Percentiles rank a stretch among this genome's conserved stretches.
phyloP scores from a whole-genome alignment of 2,888 invertebrate species.

The Hemicrepidius hirtus region DNA sequence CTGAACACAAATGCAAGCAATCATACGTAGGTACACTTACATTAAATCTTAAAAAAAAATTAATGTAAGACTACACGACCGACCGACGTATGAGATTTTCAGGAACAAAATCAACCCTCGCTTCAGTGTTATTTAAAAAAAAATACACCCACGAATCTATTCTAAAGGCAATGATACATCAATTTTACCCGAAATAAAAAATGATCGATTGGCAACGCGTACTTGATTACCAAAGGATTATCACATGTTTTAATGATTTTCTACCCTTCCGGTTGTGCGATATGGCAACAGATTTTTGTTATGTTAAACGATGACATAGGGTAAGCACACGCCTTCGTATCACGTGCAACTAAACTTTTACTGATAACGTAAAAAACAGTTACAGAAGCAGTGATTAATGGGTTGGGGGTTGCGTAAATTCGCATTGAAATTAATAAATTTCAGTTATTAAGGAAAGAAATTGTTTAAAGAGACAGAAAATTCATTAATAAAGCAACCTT shows the following conservation, averaged over 20 bases:
- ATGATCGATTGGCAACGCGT: slow-evolving; percentile 71
- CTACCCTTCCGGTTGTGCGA: slow-evolving; percentile 57
- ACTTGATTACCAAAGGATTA: slow-evolving; percentile 71
- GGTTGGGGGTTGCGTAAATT: slow-evolving; percentile 14
- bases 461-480: no score
- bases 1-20: neutral
- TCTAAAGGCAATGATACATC: slow-evolving; percentile 66
- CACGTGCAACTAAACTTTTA: slow-evolving; percentile 62
- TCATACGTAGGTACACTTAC: neutral
- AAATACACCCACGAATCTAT: neutral
- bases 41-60: no score
- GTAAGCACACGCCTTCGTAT: slow-evolving; percentile 63
- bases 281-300: slow-evolving; percentile 64
- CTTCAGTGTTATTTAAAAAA: slow-evolving; percentile 2
- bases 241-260: slow-evolving; percentile 62
- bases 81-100: no score
- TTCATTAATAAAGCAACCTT: no score
- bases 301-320: slow-evolving; percentile 65
- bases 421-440: neutral
- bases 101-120: no score
- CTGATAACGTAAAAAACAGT: slow-evolving; percentile 57
- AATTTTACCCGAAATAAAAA: slow-evolving; percentile 69
- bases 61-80: no score
- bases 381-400: slow-evolving; percentile 55
- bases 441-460: neutral